phyloP scores from a whole-genome alignment of 2,888 invertebrate genomes.

The Hirtodrosophila trivittata region DNA sequence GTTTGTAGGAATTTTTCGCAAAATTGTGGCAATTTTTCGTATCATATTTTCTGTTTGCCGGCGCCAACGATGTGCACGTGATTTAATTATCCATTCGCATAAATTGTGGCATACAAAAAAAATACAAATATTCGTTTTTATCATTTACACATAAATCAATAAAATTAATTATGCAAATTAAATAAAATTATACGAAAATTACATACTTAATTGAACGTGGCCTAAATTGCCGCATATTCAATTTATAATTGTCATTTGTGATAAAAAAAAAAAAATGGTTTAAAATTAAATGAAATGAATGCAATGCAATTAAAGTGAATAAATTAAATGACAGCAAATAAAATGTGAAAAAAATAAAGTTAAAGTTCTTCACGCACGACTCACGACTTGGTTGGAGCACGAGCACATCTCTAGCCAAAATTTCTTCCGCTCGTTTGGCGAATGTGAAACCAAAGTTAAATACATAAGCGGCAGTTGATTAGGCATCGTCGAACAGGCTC shows the following conservation, averaged over 20 bases:
- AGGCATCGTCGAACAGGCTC: slow-evolving; percentile 37
- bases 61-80: background rate
- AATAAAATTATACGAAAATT: no score
- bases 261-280: no score
- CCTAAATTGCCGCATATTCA: no score
- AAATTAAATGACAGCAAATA: background rate
- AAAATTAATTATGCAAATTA: no score
- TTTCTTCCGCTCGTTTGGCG: slow-evolving; percentile 37
- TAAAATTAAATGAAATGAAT: no score
- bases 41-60: background rate
- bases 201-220: no score
- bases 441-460: slow-evolving; percentile 73
- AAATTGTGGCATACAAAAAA: no score
- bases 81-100: background rate
- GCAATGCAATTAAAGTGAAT: background rate
- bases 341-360: no score
- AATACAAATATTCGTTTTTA: no score
- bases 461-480: slow-evolving; percentile 77
- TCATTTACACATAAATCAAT: no score
- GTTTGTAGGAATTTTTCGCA: slow-evolving; percentile 22
- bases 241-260: no score
- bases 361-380: slow-evolving; percentile 1
- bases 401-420: slow-evolving; percentile 16
- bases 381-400: background rate
- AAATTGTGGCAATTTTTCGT: background rate